Percentiles rank a stretch among this genome's conserved stretches.
These are phyloP conservation scores for Drosophila suboccidentalis DNA, from an alignment of 2,888 invertebrate species.

Conservation along the genomic window DNA sequence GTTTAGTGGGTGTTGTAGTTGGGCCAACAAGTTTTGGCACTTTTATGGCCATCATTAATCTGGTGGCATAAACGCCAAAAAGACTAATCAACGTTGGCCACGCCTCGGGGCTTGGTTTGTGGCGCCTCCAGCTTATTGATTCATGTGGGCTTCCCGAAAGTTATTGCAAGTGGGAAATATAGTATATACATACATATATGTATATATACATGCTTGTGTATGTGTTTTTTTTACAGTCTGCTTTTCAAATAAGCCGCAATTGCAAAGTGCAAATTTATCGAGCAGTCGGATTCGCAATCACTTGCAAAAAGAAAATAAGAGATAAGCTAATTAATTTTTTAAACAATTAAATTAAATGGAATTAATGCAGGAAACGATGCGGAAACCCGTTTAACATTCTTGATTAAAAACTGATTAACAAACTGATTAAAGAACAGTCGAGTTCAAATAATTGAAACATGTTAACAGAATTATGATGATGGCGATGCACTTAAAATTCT, in stretches of 20 bases:
- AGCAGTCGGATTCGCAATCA: conserved; percentile 8
- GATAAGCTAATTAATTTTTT: conserved; percentile 54
- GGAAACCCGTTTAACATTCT: conserved; percentile 4
- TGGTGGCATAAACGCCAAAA: conserved; percentile 42
- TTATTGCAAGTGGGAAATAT: conserved; percentile 8
- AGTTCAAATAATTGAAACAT: conserved; percentile 16
- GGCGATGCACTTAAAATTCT: conserved; percentile 4
- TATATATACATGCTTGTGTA: not conserved
- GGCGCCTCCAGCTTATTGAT: conserved; percentile 63
- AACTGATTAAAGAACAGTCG: not conserved
- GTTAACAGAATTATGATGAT: not conserved
- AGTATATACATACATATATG: not conserved
- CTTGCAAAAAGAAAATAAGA: conserved; percentile 29
- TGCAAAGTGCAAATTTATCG: conserved; percentile 32
- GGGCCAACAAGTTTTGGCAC: conserved; percentile 47
- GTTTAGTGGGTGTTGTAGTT: conserved; percentile 46
- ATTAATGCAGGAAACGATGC: conserved; percentile 23
- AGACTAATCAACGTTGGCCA: conserved; percentile 57
- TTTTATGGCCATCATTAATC: conserved; percentile 68
- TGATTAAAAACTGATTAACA: conserved; percentile 16
- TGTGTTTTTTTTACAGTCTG: not conserved
- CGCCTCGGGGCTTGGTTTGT: conserved; percentile 46
- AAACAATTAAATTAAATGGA: conserved; percentile 50
- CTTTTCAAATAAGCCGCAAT: conserved; percentile 16
- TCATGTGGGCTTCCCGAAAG: conserved; percentile 41